Evolutionary conservation across 1,140 invertebrate species (phyloP).

Genomic region (Carposina sasakii): DNA sequence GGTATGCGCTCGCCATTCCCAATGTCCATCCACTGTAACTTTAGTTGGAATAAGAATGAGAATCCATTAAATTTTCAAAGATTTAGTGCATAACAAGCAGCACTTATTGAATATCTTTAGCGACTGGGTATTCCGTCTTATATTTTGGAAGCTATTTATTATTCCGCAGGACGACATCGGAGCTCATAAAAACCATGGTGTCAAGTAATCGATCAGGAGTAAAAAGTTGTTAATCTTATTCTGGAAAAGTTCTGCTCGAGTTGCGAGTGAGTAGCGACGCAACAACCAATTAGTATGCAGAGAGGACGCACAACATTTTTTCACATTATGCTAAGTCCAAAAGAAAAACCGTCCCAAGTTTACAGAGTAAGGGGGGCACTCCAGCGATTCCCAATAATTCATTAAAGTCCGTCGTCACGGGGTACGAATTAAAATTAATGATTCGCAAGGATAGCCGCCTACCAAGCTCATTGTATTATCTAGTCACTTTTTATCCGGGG

Average conservation of each 20-base stretch:
- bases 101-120: too few species aligned
- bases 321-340: constrained; percentile 68
- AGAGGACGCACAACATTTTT: constrained; percentile 63
- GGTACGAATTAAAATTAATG: constrained; percentile 72
- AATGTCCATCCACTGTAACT: constrained; percentile 40
- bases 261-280: constrained; percentile 48
- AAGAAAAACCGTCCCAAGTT: constrained; percentile 62
- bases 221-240: constrained; percentile 64
- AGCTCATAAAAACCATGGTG: constrained; percentile 40
- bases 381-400: constrained; percentile 69
- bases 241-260: constrained; percentile 40
- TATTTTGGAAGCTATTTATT: too few species aligned
- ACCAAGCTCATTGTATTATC: constrained; percentile 51
- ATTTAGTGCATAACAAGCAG: constrained; percentile 57
- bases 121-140: too few species aligned
- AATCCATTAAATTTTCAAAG: constrained; percentile 50
- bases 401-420: constrained; percentile 64
- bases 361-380: constrained; percentile 40
- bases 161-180: constrained; percentile 33
- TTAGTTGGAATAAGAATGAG: constrained; percentile 61
- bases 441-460: constrained; percentile 57
- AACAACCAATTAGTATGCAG: constrained; percentile 71
- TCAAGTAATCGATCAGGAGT: constrained; percentile 59
- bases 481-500: constrained; percentile 60
- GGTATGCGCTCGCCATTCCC: constrained; percentile 42